These are phyloP conservation scores for Melipona quadrifasciata DNA, from an alignment of 1,140 invertebrate genomes.

Conservation along the genomic window DNA sequence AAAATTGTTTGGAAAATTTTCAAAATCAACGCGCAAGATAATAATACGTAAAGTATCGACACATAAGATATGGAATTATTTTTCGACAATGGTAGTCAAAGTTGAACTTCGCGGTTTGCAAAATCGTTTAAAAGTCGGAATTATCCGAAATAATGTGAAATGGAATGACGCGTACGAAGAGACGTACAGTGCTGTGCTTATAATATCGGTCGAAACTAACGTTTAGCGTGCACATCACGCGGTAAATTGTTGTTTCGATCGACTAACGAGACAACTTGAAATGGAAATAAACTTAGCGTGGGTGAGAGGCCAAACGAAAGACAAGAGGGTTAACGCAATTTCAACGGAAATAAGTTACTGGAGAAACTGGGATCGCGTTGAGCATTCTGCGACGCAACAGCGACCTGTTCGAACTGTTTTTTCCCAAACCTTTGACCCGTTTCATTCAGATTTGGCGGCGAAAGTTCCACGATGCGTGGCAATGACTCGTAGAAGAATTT, in stretches of 20 bases:
- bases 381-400: neutral
- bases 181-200: no score
- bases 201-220: neutral
- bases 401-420: no score
- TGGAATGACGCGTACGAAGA: no score
- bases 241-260: neutral
- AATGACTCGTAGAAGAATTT: neutral
- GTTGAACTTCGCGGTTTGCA: neutral
- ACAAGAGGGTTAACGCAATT: constrained; percentile 1
- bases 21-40: neutral
- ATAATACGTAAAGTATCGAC: no score
- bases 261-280: neutral
- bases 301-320: neutral
- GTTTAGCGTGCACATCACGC: neutral
- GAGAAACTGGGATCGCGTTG: constrained; percentile 3
- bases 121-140: neutral
- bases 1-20: no score
- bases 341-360: neutral
- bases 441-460: no score
- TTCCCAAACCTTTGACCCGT: neutral
- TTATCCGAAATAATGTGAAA: neutral
- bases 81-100: neutral
- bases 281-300: neutral
- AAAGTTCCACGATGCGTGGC: no score
- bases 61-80: neutral